Base-by-base conservation (phyloP, 2,113 vertebrate genomes). In the Coregonus clupeaformis region DNA sequence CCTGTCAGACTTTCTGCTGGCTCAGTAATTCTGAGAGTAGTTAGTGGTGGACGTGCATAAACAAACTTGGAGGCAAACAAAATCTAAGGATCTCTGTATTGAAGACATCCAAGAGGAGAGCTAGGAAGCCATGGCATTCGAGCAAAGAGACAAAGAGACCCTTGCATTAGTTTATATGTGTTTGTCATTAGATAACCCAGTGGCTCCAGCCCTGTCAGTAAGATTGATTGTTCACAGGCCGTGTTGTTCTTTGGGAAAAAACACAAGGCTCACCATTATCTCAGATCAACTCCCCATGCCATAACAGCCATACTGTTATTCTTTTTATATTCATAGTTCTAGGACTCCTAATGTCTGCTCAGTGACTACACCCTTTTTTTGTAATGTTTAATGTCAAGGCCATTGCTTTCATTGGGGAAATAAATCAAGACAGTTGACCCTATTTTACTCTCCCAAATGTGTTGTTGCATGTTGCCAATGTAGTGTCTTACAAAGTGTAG, bases 1-100 rank as follows among this genome's bases (percentile, higher is more conserved):
- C 6, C 11, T 64, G 62, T 64, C 62, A 25, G 24, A 13, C n/a
- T 13, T 64, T 25, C 13, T 13, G 3, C 62, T 25, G 62, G 77
- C 22, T 81, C 69, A 72, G 29, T 63, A 57, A 49, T 36, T 75
- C 72, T 65, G 70, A 24, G 62, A 25, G 62, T 64, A 25, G 62
- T 27, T 42, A 12, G 25, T 64, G 25, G 25, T 12, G 27, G 63
- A 65, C 12, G 63, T 12, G 63, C 25, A 65, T 13, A 16, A 29
- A 65, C 14, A 29, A 55, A 42, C 11, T 11, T 42, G 36, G 36
- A 42, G 36, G 36, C 36, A 42, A 42, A 42, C 36, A 12, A 42
- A 42, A 55, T 20, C 52, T 20, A 3, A 55, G 18, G 14, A 1
- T 55, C 13, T 27, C 63, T 24, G 63, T 16, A 14, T 6, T 20